phyloP scores from a whole-genome alignment of 2,888 invertebrate genomes.

The Cephus spinipes region DNA sequence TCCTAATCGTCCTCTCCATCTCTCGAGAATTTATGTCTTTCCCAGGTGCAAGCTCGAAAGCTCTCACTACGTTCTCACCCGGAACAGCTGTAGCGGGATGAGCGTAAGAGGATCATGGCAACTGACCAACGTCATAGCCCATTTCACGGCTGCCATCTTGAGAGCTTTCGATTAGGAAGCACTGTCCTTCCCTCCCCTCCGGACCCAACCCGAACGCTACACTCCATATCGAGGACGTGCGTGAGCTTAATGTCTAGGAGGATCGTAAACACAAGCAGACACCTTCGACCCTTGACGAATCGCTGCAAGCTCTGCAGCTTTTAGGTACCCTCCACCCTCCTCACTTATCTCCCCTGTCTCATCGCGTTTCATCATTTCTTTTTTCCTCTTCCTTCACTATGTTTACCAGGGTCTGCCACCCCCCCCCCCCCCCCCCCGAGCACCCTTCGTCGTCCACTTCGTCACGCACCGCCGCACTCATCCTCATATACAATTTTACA shows the following conservation, averaged over 20 bases:
- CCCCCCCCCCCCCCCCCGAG: too few species aligned
- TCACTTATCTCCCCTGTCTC: not conserved
- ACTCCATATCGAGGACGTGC: not conserved
- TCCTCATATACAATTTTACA: not conserved
- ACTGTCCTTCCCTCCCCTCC: not conserved
- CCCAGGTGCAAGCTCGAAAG: not conserved
- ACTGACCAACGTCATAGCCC: not conserved
- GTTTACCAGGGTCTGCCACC: not conserved
- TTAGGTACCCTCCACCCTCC: not conserved
- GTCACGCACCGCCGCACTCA: not conserved
- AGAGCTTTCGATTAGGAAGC: not conserved
- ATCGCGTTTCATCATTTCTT: not conserved
- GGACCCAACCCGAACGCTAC: not conserved
- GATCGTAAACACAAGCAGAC: not conserved
- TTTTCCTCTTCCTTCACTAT: not conserved
- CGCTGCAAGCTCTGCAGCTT: not conserved
- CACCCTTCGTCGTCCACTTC: not conserved
- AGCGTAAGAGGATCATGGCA: not conserved
- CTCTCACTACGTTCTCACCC: not conserved
- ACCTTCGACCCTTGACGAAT: not conserved
- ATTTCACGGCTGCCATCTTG: not conserved
- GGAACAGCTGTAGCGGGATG: not conserved
- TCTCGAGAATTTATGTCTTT: not conserved
- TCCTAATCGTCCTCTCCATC: not conserved
- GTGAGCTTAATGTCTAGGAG: not conserved